phyloP scores from a whole-genome alignment of 2,888 invertebrate genomes.

The Ichneumoninae sp. region DNA sequence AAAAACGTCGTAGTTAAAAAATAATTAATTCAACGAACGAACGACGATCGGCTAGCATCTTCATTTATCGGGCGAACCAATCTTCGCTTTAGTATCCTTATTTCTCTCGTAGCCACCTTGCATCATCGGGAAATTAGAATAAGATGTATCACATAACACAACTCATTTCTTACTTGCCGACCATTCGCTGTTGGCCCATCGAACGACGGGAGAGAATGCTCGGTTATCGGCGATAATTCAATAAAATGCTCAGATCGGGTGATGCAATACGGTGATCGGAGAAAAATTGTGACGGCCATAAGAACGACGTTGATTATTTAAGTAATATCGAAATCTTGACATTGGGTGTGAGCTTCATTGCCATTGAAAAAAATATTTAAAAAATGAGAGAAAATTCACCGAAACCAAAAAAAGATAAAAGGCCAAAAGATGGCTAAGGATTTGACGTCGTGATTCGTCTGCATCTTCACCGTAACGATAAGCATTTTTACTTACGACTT shows the following conservation, averaged over 20 bases:
- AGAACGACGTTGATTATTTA: constrained; percentile 38
- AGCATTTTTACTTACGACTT: constrained; percentile 82
- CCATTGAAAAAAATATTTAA: constrained; percentile 5
- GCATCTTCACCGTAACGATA: constrained; percentile 79
- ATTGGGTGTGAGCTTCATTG: constrained; percentile 42
- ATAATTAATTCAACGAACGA: background rate
- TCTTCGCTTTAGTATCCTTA: constrained; percentile 42
- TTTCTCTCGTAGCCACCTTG: constrained; percentile 76
- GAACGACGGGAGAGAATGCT: constrained; percentile 70
- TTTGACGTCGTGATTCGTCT: constrained; percentile 77
- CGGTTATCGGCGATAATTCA: constrained; percentile 34
- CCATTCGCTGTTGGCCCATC: constrained; percentile 74
- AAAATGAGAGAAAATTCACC: constrained; percentile 2
- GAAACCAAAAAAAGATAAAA: constrained; percentile 27
- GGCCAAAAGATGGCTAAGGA: constrained; percentile 45
- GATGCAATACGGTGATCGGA: constrained; percentile 15
- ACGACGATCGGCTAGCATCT: background rate
- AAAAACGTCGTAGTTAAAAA: background rate
- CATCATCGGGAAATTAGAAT: constrained; percentile 73
- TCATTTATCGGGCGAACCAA: background rate
- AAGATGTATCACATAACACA: constrained; percentile 75
- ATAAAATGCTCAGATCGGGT: constrained; percentile 39
- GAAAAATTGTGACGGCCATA: constrained; percentile 2
- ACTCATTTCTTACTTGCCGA: constrained; percentile 79
- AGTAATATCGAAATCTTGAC: constrained; percentile 20